These are phyloP conservation scores for Pampus argenteus DNA, from an alignment of 2,797 vertebrate genomes.

Conservation along the genomic window DNA sequence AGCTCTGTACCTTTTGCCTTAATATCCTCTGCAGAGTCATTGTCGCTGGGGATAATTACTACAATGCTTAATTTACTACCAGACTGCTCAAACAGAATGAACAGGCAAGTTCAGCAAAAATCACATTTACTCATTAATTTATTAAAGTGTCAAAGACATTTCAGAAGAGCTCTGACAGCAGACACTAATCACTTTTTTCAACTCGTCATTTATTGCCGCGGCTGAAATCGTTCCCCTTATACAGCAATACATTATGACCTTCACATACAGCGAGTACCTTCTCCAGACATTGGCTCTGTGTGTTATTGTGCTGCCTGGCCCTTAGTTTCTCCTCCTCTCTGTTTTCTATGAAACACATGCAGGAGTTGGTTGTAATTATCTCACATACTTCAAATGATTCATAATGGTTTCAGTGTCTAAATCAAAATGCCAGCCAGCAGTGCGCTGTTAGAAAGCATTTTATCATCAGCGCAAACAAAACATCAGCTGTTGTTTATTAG, in stretches of 20 bases:
- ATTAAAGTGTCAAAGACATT: constrained; percentile 55
- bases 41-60: constrained; percentile 53
- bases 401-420: constrained; percentile 51
- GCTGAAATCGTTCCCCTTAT: constrained; percentile 33
- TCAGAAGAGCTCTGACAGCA: constrained; percentile 53
- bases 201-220: constrained; percentile 36
- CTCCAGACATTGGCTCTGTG: constrained; percentile 15
- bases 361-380: constrained; percentile 56
- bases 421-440: constrained; percentile 63
- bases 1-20: constrained; percentile 21
- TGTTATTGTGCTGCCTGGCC: neutral
- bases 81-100: constrained; percentile 50
- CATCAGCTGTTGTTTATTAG: constrained; percentile 75
- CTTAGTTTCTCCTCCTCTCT: constrained; percentile 17
- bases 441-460: constrained; percentile 46
- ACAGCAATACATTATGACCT: constrained; percentile 34
- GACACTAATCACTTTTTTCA: constrained; percentile 57
- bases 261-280: constrained; percentile 7
- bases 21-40: constrained; percentile 47
- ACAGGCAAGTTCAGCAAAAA: constrained; percentile 61
- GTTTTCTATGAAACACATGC: constrained; percentile 33
- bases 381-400: constrained; percentile 56
- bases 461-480: constrained; percentile 70
- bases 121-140: constrained; percentile 56
- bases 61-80: constrained; percentile 62